These are phyloP conservation scores for Drosophila pruinosa DNA, from an alignment of 1,140 invertebrate genomes.

Conservation along the genomic window DNA sequence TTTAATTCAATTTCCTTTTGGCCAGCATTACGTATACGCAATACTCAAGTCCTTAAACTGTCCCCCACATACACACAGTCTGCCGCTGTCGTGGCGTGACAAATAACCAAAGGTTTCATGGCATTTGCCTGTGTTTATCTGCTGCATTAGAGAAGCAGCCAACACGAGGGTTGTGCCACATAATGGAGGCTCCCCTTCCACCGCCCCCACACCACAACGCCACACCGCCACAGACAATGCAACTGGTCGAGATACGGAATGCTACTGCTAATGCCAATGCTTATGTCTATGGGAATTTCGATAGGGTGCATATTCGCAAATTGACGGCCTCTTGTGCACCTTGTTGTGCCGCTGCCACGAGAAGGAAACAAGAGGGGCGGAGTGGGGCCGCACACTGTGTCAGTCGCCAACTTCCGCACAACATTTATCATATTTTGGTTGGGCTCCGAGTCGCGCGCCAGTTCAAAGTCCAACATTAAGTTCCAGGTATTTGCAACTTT, in stretches of 20 bases:
- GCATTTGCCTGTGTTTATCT: slow-evolving; percentile 70
- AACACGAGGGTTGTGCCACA: slow-evolving; percentile 1
- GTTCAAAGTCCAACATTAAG: slow-evolving; percentile 80
- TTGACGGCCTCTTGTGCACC: slow-evolving; percentile 51
- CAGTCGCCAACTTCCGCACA: slow-evolving; percentile 63
- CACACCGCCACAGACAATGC: slow-evolving; percentile 37
- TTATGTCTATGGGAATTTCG: slow-evolving; percentile 41
- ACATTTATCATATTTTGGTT: slow-evolving; percentile 75
- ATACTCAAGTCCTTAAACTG: slow-evolving; percentile 1
- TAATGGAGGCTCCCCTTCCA: slow-evolving; percentile 4
- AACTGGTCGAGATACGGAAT: slow-evolving; percentile 40
- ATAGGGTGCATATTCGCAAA: slow-evolving; percentile 70
- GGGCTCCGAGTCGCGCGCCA: slow-evolving; percentile 36
- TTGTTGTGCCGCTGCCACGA: slow-evolving; percentile 10
- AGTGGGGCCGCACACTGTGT: slow-evolving; percentile 10
- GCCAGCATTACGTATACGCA: slow-evolving; percentile 26
- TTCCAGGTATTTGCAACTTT: slow-evolving; percentile 81
- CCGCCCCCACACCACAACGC: not conserved
- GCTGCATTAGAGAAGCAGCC: slow-evolving; percentile 52
- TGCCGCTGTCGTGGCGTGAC: slow-evolving; percentile 35
- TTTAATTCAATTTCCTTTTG: slow-evolving; percentile 33
- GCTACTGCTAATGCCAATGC: slow-evolving; percentile 35
- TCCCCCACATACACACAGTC: not conserved
- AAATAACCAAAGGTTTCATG: slow-evolving; percentile 68
- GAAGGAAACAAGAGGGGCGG: not conserved